These are phyloP conservation scores for Cantharis lateralis DNA, from an alignment of 2,888 invertebrate genomes.

Conservation along the genomic window DNA sequence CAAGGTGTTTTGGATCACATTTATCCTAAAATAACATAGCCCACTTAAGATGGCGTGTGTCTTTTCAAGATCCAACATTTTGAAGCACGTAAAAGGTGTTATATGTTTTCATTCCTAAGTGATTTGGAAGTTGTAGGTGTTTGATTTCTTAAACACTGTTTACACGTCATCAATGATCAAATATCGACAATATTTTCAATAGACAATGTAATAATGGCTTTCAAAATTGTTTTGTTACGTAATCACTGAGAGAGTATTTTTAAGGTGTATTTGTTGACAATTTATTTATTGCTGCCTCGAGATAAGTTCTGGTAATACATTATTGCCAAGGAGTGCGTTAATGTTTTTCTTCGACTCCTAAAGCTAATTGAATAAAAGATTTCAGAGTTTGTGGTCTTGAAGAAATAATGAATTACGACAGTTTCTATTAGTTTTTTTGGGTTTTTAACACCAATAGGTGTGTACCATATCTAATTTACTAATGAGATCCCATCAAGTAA, in stretches of 20 bases:
- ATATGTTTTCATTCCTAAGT: conserved; percentile 23
- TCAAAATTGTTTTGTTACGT: neutral
- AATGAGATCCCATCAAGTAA: neutral
- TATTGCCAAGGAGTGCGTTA: too few species aligned
- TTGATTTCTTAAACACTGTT: conserved; percentile 11
- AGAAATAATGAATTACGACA: neutral
- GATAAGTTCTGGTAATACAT: neutral
- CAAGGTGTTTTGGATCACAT: conserved; percentile 23
- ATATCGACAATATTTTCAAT: neutral
- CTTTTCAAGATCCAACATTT: conserved; percentile 20
- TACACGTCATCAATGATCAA: neutral
- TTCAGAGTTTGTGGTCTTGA: neutral
- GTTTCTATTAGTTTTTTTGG: too few species aligned
- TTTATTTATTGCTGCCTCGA: neutral
- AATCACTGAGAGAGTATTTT: neutral
- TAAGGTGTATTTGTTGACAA: neutral
- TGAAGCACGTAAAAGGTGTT: conserved; percentile 23
- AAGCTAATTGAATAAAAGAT: neutral
- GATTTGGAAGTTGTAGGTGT: conserved; percentile 22
- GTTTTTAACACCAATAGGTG: neutral
- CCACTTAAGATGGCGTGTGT: conserved; percentile 21
- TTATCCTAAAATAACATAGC: conserved; percentile 26
- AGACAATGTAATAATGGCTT: neutral
- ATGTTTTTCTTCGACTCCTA: neutral
- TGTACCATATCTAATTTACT: neutral